These are phyloP conservation scores for Teleopsis dalmanni DNA, from an alignment of 1,140 invertebrate species.

Conservation along the genomic window DNA sequence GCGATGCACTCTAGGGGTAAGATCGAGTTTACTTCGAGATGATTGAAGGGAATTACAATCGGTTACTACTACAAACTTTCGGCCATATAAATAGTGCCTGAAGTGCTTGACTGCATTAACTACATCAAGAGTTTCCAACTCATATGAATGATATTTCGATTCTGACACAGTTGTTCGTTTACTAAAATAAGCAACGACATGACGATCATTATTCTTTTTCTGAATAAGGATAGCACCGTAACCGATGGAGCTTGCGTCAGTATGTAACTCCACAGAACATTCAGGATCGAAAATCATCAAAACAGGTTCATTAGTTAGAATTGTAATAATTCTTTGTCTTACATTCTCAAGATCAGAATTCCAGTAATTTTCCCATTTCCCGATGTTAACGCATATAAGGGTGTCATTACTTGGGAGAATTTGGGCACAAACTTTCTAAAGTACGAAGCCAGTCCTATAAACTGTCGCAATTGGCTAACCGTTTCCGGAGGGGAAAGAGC, in stretches of 20 bases:
- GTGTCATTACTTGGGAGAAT: slow-evolving; percentile 20
- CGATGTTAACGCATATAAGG: slow-evolving; percentile 17
- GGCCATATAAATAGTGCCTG: no score
- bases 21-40: no score
- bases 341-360: neutral
- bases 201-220: slow-evolving; percentile 19
- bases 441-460: slow-evolving; percentile 24
- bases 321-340: neutral
- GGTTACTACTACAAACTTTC: no score
- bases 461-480: slow-evolving; percentile 23
- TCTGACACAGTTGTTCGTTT: slow-evolving; percentile 21
- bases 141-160: slow-evolving; percentile 26
- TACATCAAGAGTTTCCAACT: slow-evolving; percentile 29
- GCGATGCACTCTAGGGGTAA: no score
- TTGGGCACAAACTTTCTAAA: slow-evolving; percentile 21
- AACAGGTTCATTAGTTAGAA: slow-evolving; percentile 3
- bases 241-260: slow-evolving; percentile 18
- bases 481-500: slow-evolving; percentile 28
- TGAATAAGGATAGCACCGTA: slow-evolving; percentile 24
- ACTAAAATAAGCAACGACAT: slow-evolving; percentile 27
- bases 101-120: slow-evolving; percentile 25
- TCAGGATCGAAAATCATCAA: slow-evolving; percentile 11
- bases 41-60: no score
- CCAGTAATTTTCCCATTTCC: slow-evolving; percentile 6
- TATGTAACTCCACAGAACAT: slow-evolving; percentile 13